Base-by-base conservation (phyloP, 2,888 invertebrate species). In the Adelphocoris suturalis region DNA sequence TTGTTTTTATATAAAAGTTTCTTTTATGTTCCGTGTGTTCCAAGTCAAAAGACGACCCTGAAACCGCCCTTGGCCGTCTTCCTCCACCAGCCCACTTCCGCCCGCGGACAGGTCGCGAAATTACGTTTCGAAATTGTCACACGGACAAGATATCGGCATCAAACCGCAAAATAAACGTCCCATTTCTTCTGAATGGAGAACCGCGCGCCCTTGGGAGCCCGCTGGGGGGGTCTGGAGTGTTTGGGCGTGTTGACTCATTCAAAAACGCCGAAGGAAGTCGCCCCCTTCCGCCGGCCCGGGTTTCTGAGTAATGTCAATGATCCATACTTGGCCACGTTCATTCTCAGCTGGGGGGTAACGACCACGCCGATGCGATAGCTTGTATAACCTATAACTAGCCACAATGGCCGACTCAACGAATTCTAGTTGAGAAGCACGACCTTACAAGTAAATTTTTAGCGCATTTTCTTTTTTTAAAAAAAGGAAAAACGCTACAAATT, bases 221-320 rank as follows among this genome's bases (percentile, higher is more conserved):
- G 37, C n/a, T 4, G 37, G 37, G 37, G 37, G 37, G 37, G 37
- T 37, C 75, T 75, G 75, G 28, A 75, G 75, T 75, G 75, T 75
- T 75, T 19, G 75, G 75, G 75, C 75, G 75, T 75, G 75, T 75
- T 75, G 75, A 75, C 23, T 75, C 75, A 75, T 75, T 75, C 75
- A 75, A 75, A 75, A 75, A 75, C n/a, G 12, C 23, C 75, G 75
- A 52, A 52, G 52, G 52, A 52, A 52, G 52, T 52, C 52, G 52
- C 28, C 23, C 75, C 28, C 13, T 19, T 75, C 37, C 37, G 37
- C 52, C 5, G 13, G 52, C 52, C 37, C 37, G 37, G 37, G 37
- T 57, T 57, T 57, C 57, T n/a, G 68, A 23, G 68, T 68, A 68
- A 23, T 68, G 68, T 23, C 68, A 68, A 23, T 68, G 68, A 68